A percentile compares a stretch with the other conserved stretches of the same genome.
Conservation (phyloP, 2,888 invertebrate species). For the Escarpia spicata region DNA sequence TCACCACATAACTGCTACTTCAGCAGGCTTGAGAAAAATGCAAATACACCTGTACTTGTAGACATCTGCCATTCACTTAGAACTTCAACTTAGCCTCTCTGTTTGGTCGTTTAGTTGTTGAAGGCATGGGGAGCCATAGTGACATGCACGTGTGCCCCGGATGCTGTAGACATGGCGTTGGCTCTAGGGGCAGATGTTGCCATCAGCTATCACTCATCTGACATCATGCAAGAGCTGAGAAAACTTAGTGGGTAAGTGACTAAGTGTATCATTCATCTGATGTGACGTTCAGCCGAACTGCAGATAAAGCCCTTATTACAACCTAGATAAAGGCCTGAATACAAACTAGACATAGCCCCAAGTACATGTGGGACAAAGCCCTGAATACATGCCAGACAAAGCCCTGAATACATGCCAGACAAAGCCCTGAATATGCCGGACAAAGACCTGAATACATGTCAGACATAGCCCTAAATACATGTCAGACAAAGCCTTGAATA, state of each 20-base stretch:
- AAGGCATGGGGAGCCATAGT: conserved; percentile 80
- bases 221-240: conserved; percentile 72
- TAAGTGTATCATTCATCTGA: too few relatives aligned
- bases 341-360: too few relatives aligned
- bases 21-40: neutral
- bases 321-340: neutral
- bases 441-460: neutral
- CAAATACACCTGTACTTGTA: neutral
- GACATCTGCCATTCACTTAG: neutral
- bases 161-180: conserved; percentile 74
- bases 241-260: conserved; percentile 73
- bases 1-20: neutral
- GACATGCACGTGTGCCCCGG: conserved; percentile 78
- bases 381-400: too few relatives aligned
- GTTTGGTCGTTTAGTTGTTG: conserved; percentile 65
- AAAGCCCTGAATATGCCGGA: too few relatives aligned
- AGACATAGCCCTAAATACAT: too few relatives aligned
- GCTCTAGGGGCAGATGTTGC: conserved; percentile 77
- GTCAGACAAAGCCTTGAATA: too few relatives aligned
- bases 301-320: neutral
- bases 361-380: too few relatives aligned
- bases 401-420: too few relatives aligned
- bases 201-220: conserved; percentile 79
- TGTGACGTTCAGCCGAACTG: too few relatives aligned
- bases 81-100: neutral